Base-by-base conservation (phyloP, 2,113 vertebrate genomes). In the Zootoca vivipara region DNA sequence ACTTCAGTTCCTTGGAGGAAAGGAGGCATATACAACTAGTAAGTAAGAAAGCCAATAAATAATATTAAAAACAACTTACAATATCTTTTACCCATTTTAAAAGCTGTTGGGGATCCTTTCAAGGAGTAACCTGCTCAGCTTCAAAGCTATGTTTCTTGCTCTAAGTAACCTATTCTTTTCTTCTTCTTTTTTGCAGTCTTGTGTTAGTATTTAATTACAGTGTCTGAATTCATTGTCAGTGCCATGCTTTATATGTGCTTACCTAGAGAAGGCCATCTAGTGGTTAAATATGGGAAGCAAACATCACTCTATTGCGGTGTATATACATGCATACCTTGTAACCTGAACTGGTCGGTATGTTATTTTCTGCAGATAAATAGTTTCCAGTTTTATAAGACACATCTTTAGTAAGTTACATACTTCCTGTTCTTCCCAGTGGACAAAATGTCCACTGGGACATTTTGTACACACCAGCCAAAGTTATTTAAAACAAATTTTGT, bases 241-340 rank as follows among this genome's bases (percentile, higher is more conserved):
- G 3, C 40, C 52, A 64, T 52, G 64, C 42, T 38, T 52, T 52
- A 20, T 83, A 46, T 13, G 38, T 52, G 75, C 42, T 75, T 74
- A 38, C 77, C 33, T 87, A 56, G 40, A 80, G 33, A 83, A 77
- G 58, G 72, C 72, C 87, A 69, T 83, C 87, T 88, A 83, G 40
- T 77, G 73, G 87, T 30, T 88, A 38, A 88, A 69, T 52, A 52
- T 22, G 40, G 67, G 42, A 78, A 78, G 35, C 16, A 38, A 46
- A 74, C 33, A 5, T n/a, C 1, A 30, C n/a, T 67, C 30, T 46
- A 7, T 52, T 18, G 8, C 35, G 28, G 26, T 3, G n/a, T 40
- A n/a, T 20, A 22, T n/a, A 2, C 30, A 33, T 33, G 40, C 56
- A 62, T 28, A 58, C 3, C 52, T 13, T 42, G 78, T 16, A 75